Evolutionary conservation across 2,797 vertebrate species (phyloP).

Genomic region (Neomorphus geoffroyi): DNA sequence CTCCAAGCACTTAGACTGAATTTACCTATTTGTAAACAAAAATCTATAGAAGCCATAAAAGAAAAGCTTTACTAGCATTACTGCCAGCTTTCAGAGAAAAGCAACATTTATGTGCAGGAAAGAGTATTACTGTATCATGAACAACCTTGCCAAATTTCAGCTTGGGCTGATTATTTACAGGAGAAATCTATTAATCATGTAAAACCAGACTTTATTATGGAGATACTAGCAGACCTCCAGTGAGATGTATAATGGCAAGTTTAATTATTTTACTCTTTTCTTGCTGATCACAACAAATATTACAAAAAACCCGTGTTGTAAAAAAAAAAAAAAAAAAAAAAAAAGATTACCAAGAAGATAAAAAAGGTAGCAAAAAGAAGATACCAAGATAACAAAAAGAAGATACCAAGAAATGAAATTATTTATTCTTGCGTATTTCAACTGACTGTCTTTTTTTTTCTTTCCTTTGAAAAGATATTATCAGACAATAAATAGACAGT

Average conservation of each 20-base stretch:
- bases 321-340: not conserved
- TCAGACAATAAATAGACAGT: not conserved
- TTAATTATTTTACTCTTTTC: not conserved
- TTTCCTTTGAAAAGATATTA: not conserved
- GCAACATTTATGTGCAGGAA: not conserved
- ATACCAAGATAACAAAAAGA: too few species aligned
- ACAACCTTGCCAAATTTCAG: slow-evolving; percentile 14
- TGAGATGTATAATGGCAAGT: not conserved
- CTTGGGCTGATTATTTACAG: not conserved
- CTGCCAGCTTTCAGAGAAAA: not conserved
- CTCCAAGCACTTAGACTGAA: slow-evolving; percentile 33
- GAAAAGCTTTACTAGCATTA: slow-evolving; percentile 4
- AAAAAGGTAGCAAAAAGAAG: too few species aligned
- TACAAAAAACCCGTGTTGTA: not conserved
- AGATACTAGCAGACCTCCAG: slow-evolving; percentile 10
- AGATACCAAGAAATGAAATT: not conserved
- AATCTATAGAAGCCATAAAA: slow-evolving; percentile 53
- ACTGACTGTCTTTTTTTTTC: not conserved
- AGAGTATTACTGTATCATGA: not conserved
- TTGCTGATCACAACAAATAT: not conserved
- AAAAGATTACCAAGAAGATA: too few species aligned
- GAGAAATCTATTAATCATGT: slow-evolving; percentile 7
- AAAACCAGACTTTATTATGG: not conserved
- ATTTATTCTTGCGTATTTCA: not conserved
- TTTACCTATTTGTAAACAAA: slow-evolving; percentile 63